A percentile compares a stretch with the other conserved stretches of the same genome.
These are phyloP conservation scores for Hypercompe scribonia DNA, from an alignment of 2,888 invertebrate species.

Conservation along the genomic window DNA sequence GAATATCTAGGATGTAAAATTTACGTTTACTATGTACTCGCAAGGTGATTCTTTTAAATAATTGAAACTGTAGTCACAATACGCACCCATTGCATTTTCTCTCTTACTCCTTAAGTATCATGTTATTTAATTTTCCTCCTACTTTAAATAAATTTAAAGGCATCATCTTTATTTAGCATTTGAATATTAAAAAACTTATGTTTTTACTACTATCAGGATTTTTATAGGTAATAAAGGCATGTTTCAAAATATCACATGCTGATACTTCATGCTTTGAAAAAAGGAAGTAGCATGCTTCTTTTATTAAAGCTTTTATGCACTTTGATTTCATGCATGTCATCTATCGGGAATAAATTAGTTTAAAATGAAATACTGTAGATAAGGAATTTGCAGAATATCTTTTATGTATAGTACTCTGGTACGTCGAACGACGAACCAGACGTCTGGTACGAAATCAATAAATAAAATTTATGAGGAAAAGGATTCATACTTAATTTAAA, in stretches of 20 bases:
- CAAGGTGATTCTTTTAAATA: not conserved
- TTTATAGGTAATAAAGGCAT: not conserved
- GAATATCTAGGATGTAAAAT: too few species aligned
- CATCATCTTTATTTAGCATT: not conserved
- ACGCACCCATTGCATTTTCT: not conserved
- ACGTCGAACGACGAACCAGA: too few species aligned
- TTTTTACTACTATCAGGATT: not conserved
- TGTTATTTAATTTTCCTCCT: not conserved
- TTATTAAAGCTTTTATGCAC: slow-evolving; percentile 21
- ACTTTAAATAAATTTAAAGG: not conserved
- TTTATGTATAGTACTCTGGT: not conserved
- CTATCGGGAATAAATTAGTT: not conserved
- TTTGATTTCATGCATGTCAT: slow-evolving; percentile 18
- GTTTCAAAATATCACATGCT: slow-evolving; percentile 31
- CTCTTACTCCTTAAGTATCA: not conserved
- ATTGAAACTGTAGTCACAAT: not conserved
- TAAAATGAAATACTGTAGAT: not conserved
- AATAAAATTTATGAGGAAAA: not conserved
- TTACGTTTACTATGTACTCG: not conserved
- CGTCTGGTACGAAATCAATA: too few species aligned
- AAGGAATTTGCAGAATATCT: not conserved
- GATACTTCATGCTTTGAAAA: slow-evolving; percentile 39
- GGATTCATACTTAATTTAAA: not conserved
- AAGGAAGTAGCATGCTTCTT: slow-evolving; percentile 42
- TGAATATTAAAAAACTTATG: not conserved